Percentiles rank a stretch among this genome's conserved stretches.
Evolutionary conservation across 2,888 invertebrate genomes (phyloP).

Genomic region (Metalampra italica): DNA sequence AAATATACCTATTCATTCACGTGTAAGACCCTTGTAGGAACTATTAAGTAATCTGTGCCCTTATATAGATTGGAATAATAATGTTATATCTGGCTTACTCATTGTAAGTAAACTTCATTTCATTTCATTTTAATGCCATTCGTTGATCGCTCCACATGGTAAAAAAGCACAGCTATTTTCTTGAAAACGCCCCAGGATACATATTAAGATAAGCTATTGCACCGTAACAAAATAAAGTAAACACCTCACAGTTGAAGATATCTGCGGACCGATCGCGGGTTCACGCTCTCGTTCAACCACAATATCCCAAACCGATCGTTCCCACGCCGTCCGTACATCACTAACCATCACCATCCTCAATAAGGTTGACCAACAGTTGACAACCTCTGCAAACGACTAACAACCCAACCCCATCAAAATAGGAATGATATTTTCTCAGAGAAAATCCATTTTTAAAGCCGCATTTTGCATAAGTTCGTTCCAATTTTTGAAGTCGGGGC

Average conservation of each 20-base stretch:
- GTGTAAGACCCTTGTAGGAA: no score
- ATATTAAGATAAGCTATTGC: neutral
- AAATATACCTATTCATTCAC: no score
- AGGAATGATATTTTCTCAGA: conserved; percentile 11
- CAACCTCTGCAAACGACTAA: conserved; percentile 20
- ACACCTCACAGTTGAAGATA: conserved; percentile 24
- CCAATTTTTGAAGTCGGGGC: conserved; percentile 37
- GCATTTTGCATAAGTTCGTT: conserved; percentile 42
- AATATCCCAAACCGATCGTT: conserved; percentile 59
- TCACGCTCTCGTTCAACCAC: conserved; percentile 49
- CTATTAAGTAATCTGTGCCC: no score
- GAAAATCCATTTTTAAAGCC: conserved; percentile 28
- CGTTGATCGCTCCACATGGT: no score
- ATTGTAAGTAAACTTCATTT: no score
- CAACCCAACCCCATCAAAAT: conserved; percentile 24
- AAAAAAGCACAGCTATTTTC: neutral
- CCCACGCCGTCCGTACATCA: conserved; percentile 66
- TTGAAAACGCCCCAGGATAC: neutral
- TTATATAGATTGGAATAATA: no score
- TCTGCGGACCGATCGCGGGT: conserved; percentile 50
- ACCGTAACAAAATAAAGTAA: conserved; percentile 30
- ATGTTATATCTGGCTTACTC: no score
- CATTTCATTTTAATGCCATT: no score
- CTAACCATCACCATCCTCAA: conserved; percentile 39
- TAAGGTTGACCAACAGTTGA: conserved; percentile 9